A percentile compares a stretch with the other conserved stretches of the same genome.
phyloP scores from a whole-genome alignment of 1,140 invertebrate genomes.

The Eumaeus atala region DNA sequence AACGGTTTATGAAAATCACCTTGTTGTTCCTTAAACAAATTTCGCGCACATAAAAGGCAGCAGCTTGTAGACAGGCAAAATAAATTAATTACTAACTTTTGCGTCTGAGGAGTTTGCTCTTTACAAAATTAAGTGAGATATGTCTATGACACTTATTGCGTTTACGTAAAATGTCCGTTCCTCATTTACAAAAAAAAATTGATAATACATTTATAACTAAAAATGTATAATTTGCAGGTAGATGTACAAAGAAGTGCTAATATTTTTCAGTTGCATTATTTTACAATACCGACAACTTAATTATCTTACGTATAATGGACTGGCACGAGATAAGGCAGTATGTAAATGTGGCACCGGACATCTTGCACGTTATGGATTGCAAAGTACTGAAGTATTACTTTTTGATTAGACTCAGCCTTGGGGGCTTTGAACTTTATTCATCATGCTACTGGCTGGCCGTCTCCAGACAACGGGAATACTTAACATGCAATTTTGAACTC shows the following conservation, averaged over 20 bases:
- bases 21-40: no score
- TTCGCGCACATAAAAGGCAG: no score
- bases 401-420: constrained; percentile 50
- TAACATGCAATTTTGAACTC: background rate
- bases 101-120: no score
- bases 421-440: constrained; percentile 54
- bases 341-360: constrained; percentile 45
- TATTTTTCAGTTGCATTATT: constrained; percentile 13
- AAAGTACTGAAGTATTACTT: constrained; percentile 43
- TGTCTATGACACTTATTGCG: no score
- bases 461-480: background rate
- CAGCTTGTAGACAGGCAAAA: no score
- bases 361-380: constrained; percentile 49
- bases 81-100: no score
- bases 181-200: no score
- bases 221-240: constrained; percentile 3
- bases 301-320: constrained; percentile 19
- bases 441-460: constrained; percentile 26
- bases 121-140: no score
- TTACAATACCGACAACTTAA: constrained; percentile 21
- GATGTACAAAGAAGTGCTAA: constrained; percentile 1
- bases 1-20: no score
- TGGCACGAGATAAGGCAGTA: constrained; percentile 19
- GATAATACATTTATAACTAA: no score
- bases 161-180: no score